phyloP scores from a whole-genome alignment of 2,797 vertebrate genomes.

The Lycodopsis pacificus region DNA sequence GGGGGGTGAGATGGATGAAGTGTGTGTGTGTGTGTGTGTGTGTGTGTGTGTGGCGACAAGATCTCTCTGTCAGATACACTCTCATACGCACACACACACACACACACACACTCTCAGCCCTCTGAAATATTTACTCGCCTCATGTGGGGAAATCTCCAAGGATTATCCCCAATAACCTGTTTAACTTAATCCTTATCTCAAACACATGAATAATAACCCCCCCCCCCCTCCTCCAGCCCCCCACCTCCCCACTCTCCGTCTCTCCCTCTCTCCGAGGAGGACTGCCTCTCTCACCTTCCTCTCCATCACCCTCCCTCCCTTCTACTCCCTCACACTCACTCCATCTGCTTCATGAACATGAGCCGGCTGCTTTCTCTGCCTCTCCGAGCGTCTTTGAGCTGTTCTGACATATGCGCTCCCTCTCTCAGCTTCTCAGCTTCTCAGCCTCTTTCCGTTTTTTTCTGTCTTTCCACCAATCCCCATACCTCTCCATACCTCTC shows the following conservation, averaged over 20 bases:
- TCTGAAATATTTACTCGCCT: constrained; percentile 81
- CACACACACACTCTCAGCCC: constrained; percentile 56
- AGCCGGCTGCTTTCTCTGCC: constrained; percentile 66
- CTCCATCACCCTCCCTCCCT: constrained; percentile 62
- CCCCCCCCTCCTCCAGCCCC: constrained; percentile 30
- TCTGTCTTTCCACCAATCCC: constrained; percentile 16
- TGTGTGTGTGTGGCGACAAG: constrained; percentile 51
- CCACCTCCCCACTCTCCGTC: constrained; percentile 2
- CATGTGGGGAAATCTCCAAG: constrained; percentile 80
- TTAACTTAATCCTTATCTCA: constrained; percentile 86
- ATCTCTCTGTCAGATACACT: constrained; percentile 68
- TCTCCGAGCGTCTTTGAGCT: constrained; percentile 64
- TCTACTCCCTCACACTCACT: constrained; percentile 56
- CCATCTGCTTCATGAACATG: constrained; percentile 69
- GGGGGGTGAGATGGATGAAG: constrained; percentile 3
- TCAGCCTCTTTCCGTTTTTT: constrained; percentile 24
- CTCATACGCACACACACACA: constrained; percentile 49
- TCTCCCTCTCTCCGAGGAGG: constrained; percentile 52
- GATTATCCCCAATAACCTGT: constrained; percentile 87
- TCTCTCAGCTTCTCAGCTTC: constrained; percentile 10
- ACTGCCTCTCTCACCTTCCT: constrained; percentile 74
- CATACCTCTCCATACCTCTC: constrained; percentile 10
- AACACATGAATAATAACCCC: constrained; percentile 85
- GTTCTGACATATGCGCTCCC: constrained; percentile 55
- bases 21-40: constrained; percentile 22